Evolutionary conservation across 2,888 invertebrate species (phyloP), one percentile per base, ranked within the genome.

Genomic region (Buathra laborator): DNA sequence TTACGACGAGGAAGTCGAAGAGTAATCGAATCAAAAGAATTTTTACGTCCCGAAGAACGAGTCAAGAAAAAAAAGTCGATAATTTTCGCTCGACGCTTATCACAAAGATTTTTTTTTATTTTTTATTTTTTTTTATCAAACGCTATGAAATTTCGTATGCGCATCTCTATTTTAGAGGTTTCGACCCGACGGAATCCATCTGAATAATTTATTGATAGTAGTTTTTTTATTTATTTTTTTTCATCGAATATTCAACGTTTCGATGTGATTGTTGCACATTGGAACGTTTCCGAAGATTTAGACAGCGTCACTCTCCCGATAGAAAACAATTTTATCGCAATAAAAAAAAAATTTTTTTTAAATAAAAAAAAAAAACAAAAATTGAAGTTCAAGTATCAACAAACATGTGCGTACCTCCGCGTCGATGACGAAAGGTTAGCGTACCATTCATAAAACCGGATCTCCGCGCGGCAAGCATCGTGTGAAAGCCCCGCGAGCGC

Each of bases 371-470:
- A 24, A 72, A 43, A 64, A 43, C 46, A 37, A 14, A 64, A 56
- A 72, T 67, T 68, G 43, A 74, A 75, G 72, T 77, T 81, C 53
- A 72, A 76, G 46, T 19, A 66, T 84, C 53, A 81, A 59, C 53
- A 16, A n/a, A 66, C 43, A 76, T 62, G 62, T 48, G 32, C 32
- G 29, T 32, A 12, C 29, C 5, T 59, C 29, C 62, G 24, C 62
- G 62, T 32, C 32, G 78, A 79, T 86, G 71, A 83, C 79, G 77
- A 81, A 82, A 85, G 71, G 74, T 77, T 79, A 51, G 62, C 71
- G 76, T 81, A 83, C 86, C 87, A 89, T 89, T 89, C 86, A 86
- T 90, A 89, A 88, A 90, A 89, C 90, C 90, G 90, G 89, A 91
- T 89, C 87, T 88, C 83, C 62, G 70, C 44, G 53, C 83, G 79